Evolutionary conservation across 2,888 invertebrate species (phyloP), one percentile per base, ranked within the genome.

Genomic region (Trachelus tabidus): DNA sequence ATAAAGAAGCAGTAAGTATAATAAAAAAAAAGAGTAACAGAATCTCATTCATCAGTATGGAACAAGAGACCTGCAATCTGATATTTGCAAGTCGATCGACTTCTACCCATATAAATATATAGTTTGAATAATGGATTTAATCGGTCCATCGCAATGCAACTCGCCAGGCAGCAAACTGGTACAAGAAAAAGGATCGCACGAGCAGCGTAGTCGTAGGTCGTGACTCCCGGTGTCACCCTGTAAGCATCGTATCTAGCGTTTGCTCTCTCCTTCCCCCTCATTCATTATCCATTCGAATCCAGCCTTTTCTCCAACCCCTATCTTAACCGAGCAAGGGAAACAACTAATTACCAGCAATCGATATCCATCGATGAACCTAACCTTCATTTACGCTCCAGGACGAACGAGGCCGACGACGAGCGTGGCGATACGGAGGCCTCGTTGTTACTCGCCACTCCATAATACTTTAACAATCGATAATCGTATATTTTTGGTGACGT

Each of bases 321-420:
- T 71, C 33, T 11, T 11, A 30, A 71, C 31, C 31, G 31, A 71
- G 12, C 31, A 71, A 31, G 31, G 71, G 71, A 31, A 71, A 31
- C 31, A 33, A 33, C 71, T 71, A 71, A 71, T 71, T 71, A 71
- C 71, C 83, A 74, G 75, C 80, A 87, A 87, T 90, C 90, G 89
- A 90, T 90, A 89, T 84, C 85, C 87, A 89, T 89, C 89, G 88
- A 89, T 89, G 85, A 85, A 83, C 77, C 34, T 34, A 34, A 33
- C 75, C 30, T 34, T 30, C 33, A 69, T 40, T 68, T 30, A 30
- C 30, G 71, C 71, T 33, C 4, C 31, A 12, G 15, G 71, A 33
- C 71, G 69, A 69, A 69, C 69, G 30, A 33, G 69, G 69, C 15
- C 40, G 40, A 40, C 40, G 15, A 40, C 12, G 40, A 56, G 23